A percentile compares a stretch with the other conserved stretches of the same genome.
These are phyloP conservation scores for Silurus asotus DNA, from an alignment of 2,113 vertebrate species.

Conservation along the genomic window DNA sequence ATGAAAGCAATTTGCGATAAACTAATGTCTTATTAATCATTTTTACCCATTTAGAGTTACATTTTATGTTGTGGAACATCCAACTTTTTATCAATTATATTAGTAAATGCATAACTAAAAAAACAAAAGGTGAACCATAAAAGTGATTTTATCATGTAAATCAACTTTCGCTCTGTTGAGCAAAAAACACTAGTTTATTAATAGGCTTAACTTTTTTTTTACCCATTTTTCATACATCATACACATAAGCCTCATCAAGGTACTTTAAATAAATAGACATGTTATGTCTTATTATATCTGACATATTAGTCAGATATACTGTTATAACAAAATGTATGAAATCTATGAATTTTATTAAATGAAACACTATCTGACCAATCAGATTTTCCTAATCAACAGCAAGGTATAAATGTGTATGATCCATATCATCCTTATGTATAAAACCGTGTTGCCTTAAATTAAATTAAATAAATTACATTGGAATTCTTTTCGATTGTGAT, in stretches of 20 bases:
- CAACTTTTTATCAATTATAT: background rate
- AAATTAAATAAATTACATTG: too few relatives aligned
- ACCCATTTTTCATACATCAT: background rate
- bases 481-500: background rate
- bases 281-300: background rate
- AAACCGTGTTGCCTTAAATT: background rate
- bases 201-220: background rate
- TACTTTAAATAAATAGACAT: background rate
- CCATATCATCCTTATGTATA: background rate
- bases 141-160: background rate
- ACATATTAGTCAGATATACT: background rate
- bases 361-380: background rate
- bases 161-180: too few relatives aligned
- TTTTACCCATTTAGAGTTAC: background rate
- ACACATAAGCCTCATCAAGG: too few relatives aligned
- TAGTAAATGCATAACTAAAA: background rate
- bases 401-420: background rate
- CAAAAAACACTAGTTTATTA: background rate
- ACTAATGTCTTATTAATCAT: background rate
- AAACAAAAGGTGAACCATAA: background rate
- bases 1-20: background rate
- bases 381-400: background rate
- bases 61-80: background rate
- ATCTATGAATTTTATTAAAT: background rate
- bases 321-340: background rate